A percentile compares a stretch with the other conserved stretches of the same genome.
phyloP scores from a whole-genome alignment of 2,113 vertebrate genomes.

The Phylloscopus whistleri region DNA sequence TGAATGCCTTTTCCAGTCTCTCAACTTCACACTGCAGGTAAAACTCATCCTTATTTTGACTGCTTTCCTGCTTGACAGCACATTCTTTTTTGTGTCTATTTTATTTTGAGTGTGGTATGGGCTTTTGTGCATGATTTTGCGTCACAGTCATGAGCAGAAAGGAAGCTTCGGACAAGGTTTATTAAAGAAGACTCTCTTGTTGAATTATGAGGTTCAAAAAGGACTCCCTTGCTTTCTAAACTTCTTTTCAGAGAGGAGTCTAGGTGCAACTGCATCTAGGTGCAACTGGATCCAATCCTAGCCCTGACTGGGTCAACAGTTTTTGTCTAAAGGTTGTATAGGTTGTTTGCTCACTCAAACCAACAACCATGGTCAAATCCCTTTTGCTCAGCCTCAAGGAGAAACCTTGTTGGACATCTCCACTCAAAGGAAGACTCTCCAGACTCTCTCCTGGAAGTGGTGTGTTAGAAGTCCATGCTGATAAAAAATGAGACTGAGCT shows the following conservation, averaged over 20 bases:
- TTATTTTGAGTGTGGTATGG: neutral
- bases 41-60: neutral
- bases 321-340: neutral
- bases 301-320: neutral
- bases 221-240: neutral
- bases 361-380: neutral
- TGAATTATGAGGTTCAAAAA: neutral
- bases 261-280: neutral
- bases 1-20: slow-evolving; percentile 90
- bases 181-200: neutral
- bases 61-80: neutral
- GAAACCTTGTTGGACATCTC: neutral
- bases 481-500: neutral
- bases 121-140: neutral
- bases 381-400: neutral
- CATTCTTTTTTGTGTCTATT: neutral
- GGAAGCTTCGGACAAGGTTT: accelerated
- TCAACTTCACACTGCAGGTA: slow-evolving; percentile 97
- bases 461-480: neutral
- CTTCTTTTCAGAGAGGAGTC: neutral
- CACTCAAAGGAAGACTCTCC: neutral
- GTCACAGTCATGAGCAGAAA: neutral
- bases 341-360: neutral
- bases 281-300: neutral
- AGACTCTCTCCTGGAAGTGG: neutral